Conservation (phyloP, 1,140 invertebrate species). For the Helicoverpa zea region DNA sequence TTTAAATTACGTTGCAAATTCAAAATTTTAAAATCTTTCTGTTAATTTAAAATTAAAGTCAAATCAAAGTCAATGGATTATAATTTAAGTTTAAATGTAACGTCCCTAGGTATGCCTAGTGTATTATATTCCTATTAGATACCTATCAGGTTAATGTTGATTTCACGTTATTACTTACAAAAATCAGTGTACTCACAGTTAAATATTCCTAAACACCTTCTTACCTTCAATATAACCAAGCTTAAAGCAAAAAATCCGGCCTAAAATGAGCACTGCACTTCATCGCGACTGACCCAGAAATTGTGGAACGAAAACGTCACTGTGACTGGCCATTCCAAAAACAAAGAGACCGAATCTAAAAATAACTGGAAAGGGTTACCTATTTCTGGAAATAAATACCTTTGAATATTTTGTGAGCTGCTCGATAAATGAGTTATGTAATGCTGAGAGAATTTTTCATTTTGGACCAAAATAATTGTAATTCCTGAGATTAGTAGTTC, state of each 20-base stretch:
- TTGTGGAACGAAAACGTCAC: slow-evolving; percentile 30
- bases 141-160: too few species aligned
- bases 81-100: too few species aligned
- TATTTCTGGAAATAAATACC: slow-evolving; percentile 8
- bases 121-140: too few species aligned
- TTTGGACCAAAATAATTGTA: too few species aligned
- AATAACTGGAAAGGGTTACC: slow-evolving; percentile 12
- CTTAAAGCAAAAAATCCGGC: not conserved
- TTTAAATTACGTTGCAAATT: not conserved
- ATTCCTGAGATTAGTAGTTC: too few species aligned
- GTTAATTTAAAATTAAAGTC: too few species aligned
- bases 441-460: too few species aligned
- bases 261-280: slow-evolving; percentile 31
- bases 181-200: not conserved
- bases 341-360: slow-evolving; percentile 30
- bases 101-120: too few species aligned
- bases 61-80: too few species aligned
- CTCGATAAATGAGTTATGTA: too few species aligned
- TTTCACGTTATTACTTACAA: too few species aligned
- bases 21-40: too few species aligned
- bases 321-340: slow-evolving; percentile 14
- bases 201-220: not conserved
- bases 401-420: not conserved
- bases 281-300: slow-evolving; percentile 31
- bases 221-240: not conserved